Conservation (phyloP, 2,797 vertebrate species). For the Coluber constrictor region DNA sequence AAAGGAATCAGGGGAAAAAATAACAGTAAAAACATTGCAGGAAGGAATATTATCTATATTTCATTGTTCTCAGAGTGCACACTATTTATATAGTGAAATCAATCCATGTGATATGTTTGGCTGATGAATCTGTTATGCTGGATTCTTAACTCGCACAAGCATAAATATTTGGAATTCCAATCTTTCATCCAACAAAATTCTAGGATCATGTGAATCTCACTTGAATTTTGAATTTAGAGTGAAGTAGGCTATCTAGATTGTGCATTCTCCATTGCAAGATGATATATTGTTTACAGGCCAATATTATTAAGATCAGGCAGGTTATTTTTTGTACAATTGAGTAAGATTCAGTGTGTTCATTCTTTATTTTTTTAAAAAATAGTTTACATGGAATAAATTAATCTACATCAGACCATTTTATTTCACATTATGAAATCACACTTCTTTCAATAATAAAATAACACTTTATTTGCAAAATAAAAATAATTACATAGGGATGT, state of each 20-base stretch:
- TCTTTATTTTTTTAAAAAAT: slow-evolving; percentile 7
- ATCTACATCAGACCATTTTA: neutral
- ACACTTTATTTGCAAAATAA: slow-evolving; percentile 69
- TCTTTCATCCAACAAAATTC: neutral
- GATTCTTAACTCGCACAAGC: neutral
- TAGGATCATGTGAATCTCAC: neutral
- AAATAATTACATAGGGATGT: slow-evolving; percentile 65
- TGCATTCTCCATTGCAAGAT: neutral
- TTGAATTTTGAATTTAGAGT: neutral
- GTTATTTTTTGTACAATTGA: neutral
- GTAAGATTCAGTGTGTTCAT: neutral
- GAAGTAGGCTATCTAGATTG: neutral
- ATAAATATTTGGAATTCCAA: neutral
- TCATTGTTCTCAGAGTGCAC: neutral
- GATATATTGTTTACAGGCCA: neutral
- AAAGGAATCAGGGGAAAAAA: slow-evolving; percentile 23
- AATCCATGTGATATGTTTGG: neutral
- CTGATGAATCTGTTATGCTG: neutral
- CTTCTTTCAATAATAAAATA: slow-evolving; percentile 72
- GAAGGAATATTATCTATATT: neutral
- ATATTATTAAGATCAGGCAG: neutral
- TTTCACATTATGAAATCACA: slow-evolving; percentile 52
- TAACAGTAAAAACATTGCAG: slow-evolving; percentile 20
- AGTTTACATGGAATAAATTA: slow-evolving; percentile 7
- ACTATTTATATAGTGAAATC: neutral